phyloP scores from a whole-genome alignment of 2,113 vertebrate genomes.

The Scomber colias region DNA sequence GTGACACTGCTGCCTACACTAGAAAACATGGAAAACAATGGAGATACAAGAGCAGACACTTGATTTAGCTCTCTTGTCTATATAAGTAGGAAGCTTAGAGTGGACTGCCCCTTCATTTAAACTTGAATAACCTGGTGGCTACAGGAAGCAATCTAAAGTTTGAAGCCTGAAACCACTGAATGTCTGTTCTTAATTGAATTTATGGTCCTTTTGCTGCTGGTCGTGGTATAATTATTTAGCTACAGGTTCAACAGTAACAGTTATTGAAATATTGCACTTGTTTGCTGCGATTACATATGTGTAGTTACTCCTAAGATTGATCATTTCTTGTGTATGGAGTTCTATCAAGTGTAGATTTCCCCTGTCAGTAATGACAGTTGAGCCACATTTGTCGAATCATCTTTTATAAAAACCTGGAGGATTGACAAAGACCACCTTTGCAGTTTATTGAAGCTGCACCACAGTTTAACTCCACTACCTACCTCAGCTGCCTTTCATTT shows the following conservation, averaged over 20 bases:
- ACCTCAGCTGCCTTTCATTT: constrained; percentile 23
- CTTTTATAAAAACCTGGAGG: background rate
- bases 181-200: too few relatives aligned
- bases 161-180: background rate
- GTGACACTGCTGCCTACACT: background rate
- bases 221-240: too few relatives aligned
- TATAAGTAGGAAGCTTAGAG: background rate
- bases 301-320: background rate
- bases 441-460: constrained; percentile 4
- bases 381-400: background rate
- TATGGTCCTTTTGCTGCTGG: too few relatives aligned
- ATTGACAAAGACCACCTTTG: background rate
- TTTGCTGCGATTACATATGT: background rate
- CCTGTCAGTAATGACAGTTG: background rate
- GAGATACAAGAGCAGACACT: background rate
- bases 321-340: background rate
- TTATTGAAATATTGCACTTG: background rate
- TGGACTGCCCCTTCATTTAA: background rate
- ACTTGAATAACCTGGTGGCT: background rate
- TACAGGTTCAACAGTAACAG: too few relatives aligned
- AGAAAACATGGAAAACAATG: background rate
- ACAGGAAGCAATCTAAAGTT: background rate
- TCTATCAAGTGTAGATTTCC: too few relatives aligned
- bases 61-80: background rate
- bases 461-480: background rate